Base-by-base conservation (phyloP, 2,113 vertebrate species). In the Sinocyclocheilus anshuiensis region DNA sequence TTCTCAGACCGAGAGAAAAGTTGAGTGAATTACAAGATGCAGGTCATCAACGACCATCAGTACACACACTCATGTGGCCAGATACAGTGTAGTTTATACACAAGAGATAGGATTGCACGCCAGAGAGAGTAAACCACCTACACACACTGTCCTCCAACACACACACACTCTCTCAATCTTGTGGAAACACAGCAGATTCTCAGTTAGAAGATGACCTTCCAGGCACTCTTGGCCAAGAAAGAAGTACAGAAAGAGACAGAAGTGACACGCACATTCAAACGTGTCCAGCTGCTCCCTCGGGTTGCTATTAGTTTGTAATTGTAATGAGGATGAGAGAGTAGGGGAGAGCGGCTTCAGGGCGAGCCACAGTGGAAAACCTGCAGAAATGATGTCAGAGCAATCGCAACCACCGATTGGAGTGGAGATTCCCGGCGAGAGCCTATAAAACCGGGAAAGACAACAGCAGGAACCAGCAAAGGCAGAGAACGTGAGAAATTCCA, bases 391-490 rank as follows among this genome's bases (percentile, higher is more conserved):
- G 84, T 88, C 87, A 86, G 72, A 83, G 80, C 36, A 72, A 88
- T 72, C 36, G 79, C 13, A 45, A 72, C 61, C 74, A 72, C 87
- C 67, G 79, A 91, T 91, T 91, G 90, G 90, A 90, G 84, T 84
- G 86, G 86, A 88, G 87, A 89, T 88, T 88, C 88, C 90, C 75
- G 81, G 78, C 76, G 87, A 86, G 88, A 90, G 88, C 81, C 88
- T 91, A 91, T 91, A 91, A 91, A 91, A 90, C 82, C n/a, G 79
- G 81, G 80, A 88, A 85, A 87, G 89, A 88, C 87, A 90, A 88
- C 90, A 88, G 85, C 86, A 84, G 88, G 89, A 90, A 88, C 85
- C 86, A 89, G 87, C 88, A 89, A 89, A 89, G 78, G 87, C 77
- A 90, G 87, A 87, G 87, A 90, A 88, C 87, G 88, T 89, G 88